phyloP scores from a whole-genome alignment of 1,140 invertebrate genomes.

The Catajapyx aquilonaris region DNA sequence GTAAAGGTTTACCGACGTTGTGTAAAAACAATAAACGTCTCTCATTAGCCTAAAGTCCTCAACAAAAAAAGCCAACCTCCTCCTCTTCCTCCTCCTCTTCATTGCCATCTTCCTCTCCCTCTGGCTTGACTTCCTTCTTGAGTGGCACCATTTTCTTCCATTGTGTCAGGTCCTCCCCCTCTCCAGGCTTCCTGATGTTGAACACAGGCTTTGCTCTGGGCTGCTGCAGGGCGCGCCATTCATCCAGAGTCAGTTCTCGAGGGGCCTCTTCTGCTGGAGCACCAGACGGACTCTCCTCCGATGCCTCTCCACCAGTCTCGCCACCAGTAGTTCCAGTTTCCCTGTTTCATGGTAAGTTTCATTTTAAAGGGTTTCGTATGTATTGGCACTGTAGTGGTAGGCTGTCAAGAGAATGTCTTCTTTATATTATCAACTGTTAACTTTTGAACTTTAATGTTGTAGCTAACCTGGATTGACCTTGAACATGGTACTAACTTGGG shows the following conservation, averaged over 20 bases:
- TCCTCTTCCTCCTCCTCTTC: constrained; percentile 39
- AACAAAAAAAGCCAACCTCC: too few relatives aligned
- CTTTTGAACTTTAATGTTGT: too few relatives aligned
- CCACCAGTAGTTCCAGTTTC: constrained; percentile 18
- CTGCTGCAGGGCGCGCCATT: constrained; percentile 63
- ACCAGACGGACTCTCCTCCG: too few relatives aligned
- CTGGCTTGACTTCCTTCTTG: constrained; percentile 53
- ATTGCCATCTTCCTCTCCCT: constrained; percentile 14
- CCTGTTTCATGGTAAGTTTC: neutral
- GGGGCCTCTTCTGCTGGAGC: constrained; percentile 13
- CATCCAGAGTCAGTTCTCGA: constrained; percentile 56
- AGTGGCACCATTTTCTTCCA: constrained; percentile 82
- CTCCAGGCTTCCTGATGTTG: constrained; percentile 75
- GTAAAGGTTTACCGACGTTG: neutral
- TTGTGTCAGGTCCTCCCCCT: constrained; percentile 71
- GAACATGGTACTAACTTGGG: constrained; percentile 9
- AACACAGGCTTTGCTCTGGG: constrained; percentile 57
- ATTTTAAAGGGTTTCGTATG: too few relatives aligned
- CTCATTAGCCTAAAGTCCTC: too few relatives aligned
- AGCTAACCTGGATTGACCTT: too few relatives aligned
- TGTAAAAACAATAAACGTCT: too few relatives aligned
- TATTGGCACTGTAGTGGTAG: too few relatives aligned
- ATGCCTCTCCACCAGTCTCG: constrained; percentile 42
- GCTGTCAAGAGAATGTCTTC: too few relatives aligned
- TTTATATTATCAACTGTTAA: too few relatives aligned